Base-by-base conservation (phyloP, 2,888 invertebrate species). In the Sisyra nigra region DNA sequence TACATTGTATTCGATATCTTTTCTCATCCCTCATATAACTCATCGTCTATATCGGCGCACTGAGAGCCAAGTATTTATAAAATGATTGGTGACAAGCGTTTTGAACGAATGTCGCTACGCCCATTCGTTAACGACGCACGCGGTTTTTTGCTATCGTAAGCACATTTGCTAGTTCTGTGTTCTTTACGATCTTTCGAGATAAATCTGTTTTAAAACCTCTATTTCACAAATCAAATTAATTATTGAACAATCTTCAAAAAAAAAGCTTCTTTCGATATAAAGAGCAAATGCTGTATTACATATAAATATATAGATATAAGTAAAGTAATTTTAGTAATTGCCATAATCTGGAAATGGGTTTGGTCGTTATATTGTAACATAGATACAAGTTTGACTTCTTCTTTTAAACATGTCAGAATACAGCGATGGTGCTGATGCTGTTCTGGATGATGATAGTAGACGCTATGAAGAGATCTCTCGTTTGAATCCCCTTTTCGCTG, bases 141-240 rank as follows among this genome's bases (percentile, higher is more conserved):
- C 65, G 61, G 63, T 66, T 67, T 66, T 67, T 67, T 65, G 63
- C 57, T 58, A 63, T 54, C 60, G 65, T 24, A 24, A 24, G 24
- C 24, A 24, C 24, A 24, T 24, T 24, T 7, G 24, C 24, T 5
- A 47, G 44, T 40, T 44, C 44, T 44, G 17, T 33, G 41, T 41
- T 24, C 24, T 24, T 24, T 24, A 24, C 24, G 24, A 24, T 24
- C 24, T 24, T 24, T 24, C 24, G 5, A 24, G 24, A 24, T 24
- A 24, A 24, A 24, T 24, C 24, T 24, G 24, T 44, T 45, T 10
- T 24, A 40, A 13, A 30, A 11, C 29, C 29, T 31, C 41, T 32
- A 33, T 31, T 33, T 17, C 30, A 17, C 19, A 33, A 14, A 41
- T 19, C 30, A 29, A 30, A 44, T 41, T 17, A 32, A 41, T 30